Percentiles rank a stretch among this genome's conserved stretches.
phyloP scores from a whole-genome alignment of 2,797 vertebrate genomes.

The Molossus alvarezi region DNA sequence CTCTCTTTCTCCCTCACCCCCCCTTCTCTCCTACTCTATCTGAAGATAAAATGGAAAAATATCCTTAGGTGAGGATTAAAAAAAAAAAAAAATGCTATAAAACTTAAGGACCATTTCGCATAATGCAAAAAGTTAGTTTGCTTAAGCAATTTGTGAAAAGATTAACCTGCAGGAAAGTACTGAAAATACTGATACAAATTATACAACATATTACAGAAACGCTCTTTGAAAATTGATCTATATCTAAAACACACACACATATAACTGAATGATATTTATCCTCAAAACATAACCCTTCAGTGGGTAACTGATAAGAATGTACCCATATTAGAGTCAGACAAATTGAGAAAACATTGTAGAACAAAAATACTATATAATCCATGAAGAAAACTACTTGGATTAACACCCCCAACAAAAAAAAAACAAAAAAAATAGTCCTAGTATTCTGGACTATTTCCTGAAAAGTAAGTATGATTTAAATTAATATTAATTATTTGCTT shows the following conservation, averaged over 20 bases:
- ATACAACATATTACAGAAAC: neutral
- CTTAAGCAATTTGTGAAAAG: neutral
- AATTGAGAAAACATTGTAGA: neutral
- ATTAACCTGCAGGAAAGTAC: neutral
- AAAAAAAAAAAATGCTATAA: neutral
- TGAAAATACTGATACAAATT: neutral
- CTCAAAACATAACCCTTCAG: neutral
- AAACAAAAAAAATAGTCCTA: neutral
- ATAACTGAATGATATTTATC: neutral
- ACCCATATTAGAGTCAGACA: neutral
- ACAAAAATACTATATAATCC: neutral
- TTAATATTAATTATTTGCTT: neutral
- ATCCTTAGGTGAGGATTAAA: no score
- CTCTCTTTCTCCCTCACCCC: no score
- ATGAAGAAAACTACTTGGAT: neutral
- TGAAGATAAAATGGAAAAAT: no score
- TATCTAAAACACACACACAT: neutral
- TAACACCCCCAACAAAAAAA: neutral
- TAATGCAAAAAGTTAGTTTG: neutral
- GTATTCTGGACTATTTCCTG: neutral
- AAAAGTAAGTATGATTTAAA: slow-evolving; percentile 37
- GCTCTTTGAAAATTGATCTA: neutral
- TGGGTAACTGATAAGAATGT: neutral
- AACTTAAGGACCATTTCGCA: neutral
- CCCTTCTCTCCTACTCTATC: no score